Evolutionary conservation across 2,888 invertebrate species (phyloP), one percentile per base, ranked within the genome.

Genomic region (Poecilus cupreus): DNA sequence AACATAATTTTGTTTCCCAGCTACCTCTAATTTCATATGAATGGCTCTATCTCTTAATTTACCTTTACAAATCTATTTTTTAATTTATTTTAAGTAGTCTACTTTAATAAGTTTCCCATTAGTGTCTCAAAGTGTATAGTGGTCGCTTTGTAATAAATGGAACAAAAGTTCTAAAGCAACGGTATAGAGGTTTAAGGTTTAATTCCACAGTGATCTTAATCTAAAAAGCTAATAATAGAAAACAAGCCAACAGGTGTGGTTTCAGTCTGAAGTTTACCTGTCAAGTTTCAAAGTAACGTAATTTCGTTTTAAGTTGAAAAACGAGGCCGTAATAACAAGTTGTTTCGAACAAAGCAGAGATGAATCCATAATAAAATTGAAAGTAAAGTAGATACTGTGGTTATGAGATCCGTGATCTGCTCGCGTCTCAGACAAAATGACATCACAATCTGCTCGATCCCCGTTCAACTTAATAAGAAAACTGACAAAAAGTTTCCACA

Each of bases 311-410:
- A 43, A 43, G 43, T 43, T 43, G 43, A 26, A 60, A 8, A 60
- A 24, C 13, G 26, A 24, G 26, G 3, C 3, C 24, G 26, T 24
- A 57, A 57, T 57, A 60, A 26, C 22, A 60, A 26, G 5, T 60
- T 60, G n/a, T 60, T 26, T 60, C 26, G 60, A 60, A 60, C 26
- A 13, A 32, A 60, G 26, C 4, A 60, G 22, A 26, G 26, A 60
- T 60, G 60, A 60, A 60, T 60, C 24, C 60, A 60, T 60, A 60
- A 60, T 60, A 60, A 60, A n/a, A 60, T 26, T 60, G 60, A 60
- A 32, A 26, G 60, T 32, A 32, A 60, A 60, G 60, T 26, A 60
- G n/a, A 60, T 26, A 32, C 13, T 60, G 60, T 13, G 60, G 60
- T 60, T 60, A 60, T 60, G 60, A 60, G 60, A 60, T 60, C 60